phyloP scores from a whole-genome alignment of 2,888 invertebrate species.

The Harmothoe impar region DNA sequence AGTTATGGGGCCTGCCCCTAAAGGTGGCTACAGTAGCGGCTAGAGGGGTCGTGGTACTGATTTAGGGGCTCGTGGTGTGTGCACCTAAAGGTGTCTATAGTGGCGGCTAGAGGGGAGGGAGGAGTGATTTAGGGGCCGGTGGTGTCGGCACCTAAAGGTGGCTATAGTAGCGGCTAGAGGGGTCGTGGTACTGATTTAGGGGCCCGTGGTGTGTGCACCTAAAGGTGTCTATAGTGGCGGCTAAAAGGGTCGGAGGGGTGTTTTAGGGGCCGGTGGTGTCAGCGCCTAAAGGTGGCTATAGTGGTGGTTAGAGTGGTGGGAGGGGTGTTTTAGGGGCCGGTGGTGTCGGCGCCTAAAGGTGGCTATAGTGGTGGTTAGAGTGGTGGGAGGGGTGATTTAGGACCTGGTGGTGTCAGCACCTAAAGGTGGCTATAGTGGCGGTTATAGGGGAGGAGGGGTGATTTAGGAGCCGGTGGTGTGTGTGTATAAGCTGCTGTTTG shows the following conservation, averaged over 20 bases:
- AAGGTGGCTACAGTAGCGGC: background rate
- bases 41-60: background rate
- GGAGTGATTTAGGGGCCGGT: background rate
- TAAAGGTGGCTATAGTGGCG: background rate
- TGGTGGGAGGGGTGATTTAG: background rate
- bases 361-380: background rate
- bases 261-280: background rate
- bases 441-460: background rate
- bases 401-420: background rate
- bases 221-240: background rate
- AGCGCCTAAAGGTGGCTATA: background rate
- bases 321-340: background rate
- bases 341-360: background rate
- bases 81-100: too few species aligned
- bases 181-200: background rate
- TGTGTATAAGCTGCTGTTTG: conserved; percentile 14
- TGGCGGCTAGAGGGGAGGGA: background rate
- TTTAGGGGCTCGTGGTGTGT: background rate
- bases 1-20: background rate
- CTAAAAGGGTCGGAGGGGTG: background rate
- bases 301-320: background rate
- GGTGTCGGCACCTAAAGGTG: too few species aligned
- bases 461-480: background rate
- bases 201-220: too few species aligned
- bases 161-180: background rate